Evolutionary conservation across 2,113 vertebrate species (phyloP).

Genomic region (Cheilinus undulatus): DNA sequence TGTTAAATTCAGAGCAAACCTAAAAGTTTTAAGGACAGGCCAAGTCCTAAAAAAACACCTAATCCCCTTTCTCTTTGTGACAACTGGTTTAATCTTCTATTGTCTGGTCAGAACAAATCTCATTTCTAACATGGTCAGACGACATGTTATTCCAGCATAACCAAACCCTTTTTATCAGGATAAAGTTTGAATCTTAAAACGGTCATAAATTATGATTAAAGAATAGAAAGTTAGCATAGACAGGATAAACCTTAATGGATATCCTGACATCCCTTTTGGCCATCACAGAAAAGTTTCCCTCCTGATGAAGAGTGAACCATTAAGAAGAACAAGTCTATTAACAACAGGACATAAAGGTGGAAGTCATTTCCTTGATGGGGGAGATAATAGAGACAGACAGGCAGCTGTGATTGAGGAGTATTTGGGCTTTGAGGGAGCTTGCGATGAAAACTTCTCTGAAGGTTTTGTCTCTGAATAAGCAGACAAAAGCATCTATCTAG

Average conservation of each 20-base stretch:
- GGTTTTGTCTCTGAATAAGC: neutral
- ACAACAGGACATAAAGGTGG: neutral
- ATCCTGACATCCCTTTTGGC: neutral
- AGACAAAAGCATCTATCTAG: neutral
- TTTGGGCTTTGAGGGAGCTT: neutral
- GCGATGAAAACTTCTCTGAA: neutral
- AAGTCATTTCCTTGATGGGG: conserved; percentile 8
- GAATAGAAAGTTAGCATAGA: neutral
- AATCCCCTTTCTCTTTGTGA: no score
- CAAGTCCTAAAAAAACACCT: no score
- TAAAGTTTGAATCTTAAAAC: neutral
- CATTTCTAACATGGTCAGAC: neutral
- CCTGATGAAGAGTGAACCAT: neutral
- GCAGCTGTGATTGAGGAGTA: neutral
- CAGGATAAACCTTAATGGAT: neutral
- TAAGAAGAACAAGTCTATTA: neutral
- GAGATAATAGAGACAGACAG: neutral
- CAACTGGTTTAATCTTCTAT: no score
- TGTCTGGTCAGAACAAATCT: neutral
- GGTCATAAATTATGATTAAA: neutral
- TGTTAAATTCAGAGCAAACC: no score
- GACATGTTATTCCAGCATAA: neutral
- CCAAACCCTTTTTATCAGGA: neutral
- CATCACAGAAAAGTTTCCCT: conserved; percentile 5
- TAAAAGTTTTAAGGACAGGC: no score